A percentile compares a stretch with the other conserved stretches of the same genome.
Evolutionary conservation across 2,113 vertebrate species (phyloP).

Genomic region (Psettodes erumei): DNA sequence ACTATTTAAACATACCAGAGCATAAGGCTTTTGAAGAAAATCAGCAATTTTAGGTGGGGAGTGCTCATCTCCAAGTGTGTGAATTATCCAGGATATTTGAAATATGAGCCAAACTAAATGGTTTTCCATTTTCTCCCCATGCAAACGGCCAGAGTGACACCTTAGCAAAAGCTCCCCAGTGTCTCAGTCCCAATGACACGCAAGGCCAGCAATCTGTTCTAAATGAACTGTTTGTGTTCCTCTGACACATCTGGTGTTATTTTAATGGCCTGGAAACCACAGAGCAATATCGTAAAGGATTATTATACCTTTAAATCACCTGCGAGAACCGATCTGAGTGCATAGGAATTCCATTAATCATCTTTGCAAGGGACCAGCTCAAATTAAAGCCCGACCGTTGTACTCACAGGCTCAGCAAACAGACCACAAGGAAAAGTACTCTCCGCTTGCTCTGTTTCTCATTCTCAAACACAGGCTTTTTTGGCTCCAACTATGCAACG

Average conservation of each 20-base stretch:
- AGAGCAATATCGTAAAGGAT: slow-evolving; percentile 82
- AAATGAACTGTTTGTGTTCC: slow-evolving; percentile 86
- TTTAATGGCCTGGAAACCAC: slow-evolving; percentile 84
- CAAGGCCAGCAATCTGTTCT: slow-evolving; percentile 80
- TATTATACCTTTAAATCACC: slow-evolving; percentile 87
- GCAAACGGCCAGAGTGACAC: slow-evolving; percentile 67
- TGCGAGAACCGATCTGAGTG: slow-evolving; percentile 71
- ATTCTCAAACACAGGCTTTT: not conserved
- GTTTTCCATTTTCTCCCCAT: slow-evolving; percentile 61
- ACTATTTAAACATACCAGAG: not conserved
- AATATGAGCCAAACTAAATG: slow-evolving; percentile 62
- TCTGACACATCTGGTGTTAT: slow-evolving; percentile 77
- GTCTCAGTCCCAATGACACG: slow-evolving; percentile 44
- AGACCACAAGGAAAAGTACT: slow-evolving; percentile 20
- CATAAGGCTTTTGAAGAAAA: not conserved
- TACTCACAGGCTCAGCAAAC: slow-evolving; percentile 42
- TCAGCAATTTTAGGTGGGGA: not conserved
- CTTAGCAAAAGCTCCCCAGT: slow-evolving; percentile 70
- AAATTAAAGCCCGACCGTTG: slow-evolving; percentile 68
- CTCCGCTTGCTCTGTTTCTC: slow-evolving; percentile 24
- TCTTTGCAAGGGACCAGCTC: slow-evolving; percentile 70
- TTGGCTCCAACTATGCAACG: slow-evolving; percentile 7
- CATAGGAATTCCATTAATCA: slow-evolving; percentile 85
- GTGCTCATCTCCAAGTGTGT: slow-evolving; percentile 17
- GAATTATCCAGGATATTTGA: slow-evolving; percentile 51